Percentiles rank a stretch among this genome's conserved stretches.
Conservation (phyloP, 1,140 invertebrate species). For the Drosophila pectinifera region DNA sequence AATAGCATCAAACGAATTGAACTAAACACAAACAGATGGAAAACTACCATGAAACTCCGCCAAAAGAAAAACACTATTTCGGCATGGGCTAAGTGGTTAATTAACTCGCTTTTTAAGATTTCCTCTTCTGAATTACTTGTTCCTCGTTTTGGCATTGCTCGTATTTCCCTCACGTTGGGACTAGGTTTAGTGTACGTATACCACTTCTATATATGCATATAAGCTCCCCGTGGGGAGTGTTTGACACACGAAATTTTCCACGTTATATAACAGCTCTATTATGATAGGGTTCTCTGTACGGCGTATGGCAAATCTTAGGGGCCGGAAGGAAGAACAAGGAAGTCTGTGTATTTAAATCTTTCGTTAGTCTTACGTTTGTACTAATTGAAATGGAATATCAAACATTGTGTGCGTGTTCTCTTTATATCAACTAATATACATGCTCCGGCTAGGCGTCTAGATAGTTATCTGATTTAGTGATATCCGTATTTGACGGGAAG, state of each 20-base stretch:
- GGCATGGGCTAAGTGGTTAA: conserved; percentile 32
- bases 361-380: conserved; percentile 72
- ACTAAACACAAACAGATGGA: conserved; percentile 40
- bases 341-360: conserved; percentile 23
- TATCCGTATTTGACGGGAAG: conserved; percentile 41
- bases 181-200: conserved; percentile 61
- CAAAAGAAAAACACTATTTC: conserved; percentile 33
- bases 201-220: conserved; percentile 34
- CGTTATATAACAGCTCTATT: conserved; percentile 51
- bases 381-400: conserved; percentile 78
- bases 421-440: conserved; percentile 48
- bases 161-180: conserved; percentile 58
- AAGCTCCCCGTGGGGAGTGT: conserved; percentile 36
- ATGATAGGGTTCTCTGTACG: conserved; percentile 36
- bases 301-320: conserved; percentile 36
- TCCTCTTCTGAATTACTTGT: conserved; percentile 1
- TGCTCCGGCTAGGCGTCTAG: conserved; percentile 32
- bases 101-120: conserved; percentile 11
- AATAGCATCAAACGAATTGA: conserved; percentile 58
- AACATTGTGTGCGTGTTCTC: conserved; percentile 15
- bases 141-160: conserved; percentile 54
- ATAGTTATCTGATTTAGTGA: conserved; percentile 30
- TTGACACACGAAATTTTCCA: conserved; percentile 67
- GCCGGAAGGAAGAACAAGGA: conserved; percentile 30
- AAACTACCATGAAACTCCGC: conserved; percentile 2